Conservation (phyloP, 2,113 vertebrate genomes). For the Excalfactoria chinensis region DNA sequence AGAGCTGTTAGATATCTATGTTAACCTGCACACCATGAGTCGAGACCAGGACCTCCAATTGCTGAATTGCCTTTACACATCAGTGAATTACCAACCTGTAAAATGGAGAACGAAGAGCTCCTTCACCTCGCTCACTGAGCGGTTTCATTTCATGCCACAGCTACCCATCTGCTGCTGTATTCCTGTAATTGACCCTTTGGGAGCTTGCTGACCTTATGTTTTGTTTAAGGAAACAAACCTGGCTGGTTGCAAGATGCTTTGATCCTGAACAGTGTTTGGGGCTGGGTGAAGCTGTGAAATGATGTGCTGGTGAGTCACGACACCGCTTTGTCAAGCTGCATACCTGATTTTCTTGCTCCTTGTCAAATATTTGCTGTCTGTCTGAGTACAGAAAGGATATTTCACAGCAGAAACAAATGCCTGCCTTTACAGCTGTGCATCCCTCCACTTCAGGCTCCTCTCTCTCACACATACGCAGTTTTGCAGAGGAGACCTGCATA, state of each 20-base stretch:
- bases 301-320: background rate
- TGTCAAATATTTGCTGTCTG: conserved; percentile 81
- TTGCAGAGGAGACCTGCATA: background rate
- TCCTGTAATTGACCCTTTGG: background rate
- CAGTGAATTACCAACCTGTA: background rate
- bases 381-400: conserved; percentile 54
- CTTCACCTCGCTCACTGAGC: background rate
- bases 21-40: background rate
- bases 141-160: background rate
- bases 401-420: conserved; percentile 11
- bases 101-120: background rate
- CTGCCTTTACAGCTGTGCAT: background rate
- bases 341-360: conserved; percentile 51
- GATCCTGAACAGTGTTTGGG: background rate
- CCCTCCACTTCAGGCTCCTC: background rate
- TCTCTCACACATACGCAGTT: background rate
- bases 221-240: conserved; percentile 34
- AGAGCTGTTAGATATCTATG: background rate
- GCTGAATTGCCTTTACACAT: background rate
- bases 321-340: conserved; percentile 2
- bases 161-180: background rate
- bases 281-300: background rate
- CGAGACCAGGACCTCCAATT: accelerated
- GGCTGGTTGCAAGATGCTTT: background rate
- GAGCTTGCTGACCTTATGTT: conserved; percentile 37